phyloP scores from a whole-genome alignment of 2,113 vertebrate species.

The Halcyon senegalensis region DNA sequence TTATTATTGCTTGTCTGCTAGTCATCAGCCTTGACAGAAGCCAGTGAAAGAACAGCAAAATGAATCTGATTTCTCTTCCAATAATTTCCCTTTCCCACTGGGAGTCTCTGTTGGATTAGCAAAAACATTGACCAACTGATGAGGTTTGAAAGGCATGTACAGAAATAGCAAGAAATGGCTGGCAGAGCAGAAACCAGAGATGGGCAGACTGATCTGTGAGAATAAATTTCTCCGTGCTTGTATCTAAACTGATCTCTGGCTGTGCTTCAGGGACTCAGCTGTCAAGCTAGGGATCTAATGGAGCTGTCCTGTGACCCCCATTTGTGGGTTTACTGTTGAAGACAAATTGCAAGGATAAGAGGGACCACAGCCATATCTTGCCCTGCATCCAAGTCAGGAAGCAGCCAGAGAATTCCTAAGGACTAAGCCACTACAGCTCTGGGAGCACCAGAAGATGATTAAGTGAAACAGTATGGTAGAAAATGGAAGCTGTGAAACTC shows the following conservation, averaged over 20 bases:
- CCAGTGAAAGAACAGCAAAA: background rate
- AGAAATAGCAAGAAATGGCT: background rate
- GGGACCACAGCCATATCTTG: background rate
- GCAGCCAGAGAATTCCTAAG: background rate
- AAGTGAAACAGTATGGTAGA: background rate
- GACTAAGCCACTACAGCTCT: background rate
- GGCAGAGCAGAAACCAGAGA: background rate
- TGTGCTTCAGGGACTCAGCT: background rate
- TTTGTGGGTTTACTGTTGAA: background rate
- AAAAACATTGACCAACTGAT: background rate
- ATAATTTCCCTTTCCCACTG: background rate
- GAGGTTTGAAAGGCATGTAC: background rate
- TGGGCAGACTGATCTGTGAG: background rate
- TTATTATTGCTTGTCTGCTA: background rate
- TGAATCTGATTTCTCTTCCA: background rate
- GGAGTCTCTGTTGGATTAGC: conserved; percentile 29
- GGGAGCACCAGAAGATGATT: background rate
- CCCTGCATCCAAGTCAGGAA: background rate
- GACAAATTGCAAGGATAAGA: background rate
- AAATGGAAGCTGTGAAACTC: background rate
- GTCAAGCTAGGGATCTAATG: background rate
- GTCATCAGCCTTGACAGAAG: background rate
- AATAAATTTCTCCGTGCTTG: background rate
- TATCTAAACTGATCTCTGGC: background rate
- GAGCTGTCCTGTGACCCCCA: background rate